Conservation (phyloP, 2,888 invertebrate genomes). For the Nectonema munidae region DNA sequence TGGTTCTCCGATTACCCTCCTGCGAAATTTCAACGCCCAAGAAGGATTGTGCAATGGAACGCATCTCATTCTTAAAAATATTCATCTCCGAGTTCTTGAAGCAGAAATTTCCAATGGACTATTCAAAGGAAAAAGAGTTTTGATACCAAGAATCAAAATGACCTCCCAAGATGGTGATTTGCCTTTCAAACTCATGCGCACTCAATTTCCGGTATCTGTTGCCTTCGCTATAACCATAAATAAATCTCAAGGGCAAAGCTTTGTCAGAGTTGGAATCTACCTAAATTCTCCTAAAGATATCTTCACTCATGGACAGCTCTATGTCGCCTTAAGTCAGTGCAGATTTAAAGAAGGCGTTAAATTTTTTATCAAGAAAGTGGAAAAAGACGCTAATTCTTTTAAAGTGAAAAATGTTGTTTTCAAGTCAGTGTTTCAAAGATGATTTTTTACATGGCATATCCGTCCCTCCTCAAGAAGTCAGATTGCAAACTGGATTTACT, state of each 20-base stretch:
- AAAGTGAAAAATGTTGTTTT: too few relatives aligned
- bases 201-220: slow-evolving; percentile 1
- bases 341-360: too few relatives aligned
- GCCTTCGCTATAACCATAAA: slow-evolving; percentile 1
- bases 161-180: slow-evolving; percentile 1
- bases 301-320: not conserved
- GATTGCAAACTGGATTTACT: too few relatives aligned
- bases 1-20: slow-evolving; percentile 18
- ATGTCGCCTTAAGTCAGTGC: too few relatives aligned
- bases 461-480: too few relatives aligned
- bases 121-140: not conserved
- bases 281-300: not conserved
- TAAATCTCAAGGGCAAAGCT: not conserved
- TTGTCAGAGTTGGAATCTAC: not conserved
- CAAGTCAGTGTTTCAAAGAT: too few relatives aligned
- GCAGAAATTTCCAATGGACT: not conserved
- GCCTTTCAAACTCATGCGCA: slow-evolving; percentile 2
- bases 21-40: slow-evolving; percentile 18
- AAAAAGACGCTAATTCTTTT: too few relatives aligned
- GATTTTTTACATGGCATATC: too few relatives aligned
- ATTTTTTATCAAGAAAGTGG: too few relatives aligned
- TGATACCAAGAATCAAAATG: not conserved
- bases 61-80: slow-evolving; percentile 14
- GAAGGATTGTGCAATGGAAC: slow-evolving; percentile 19
- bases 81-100: not conserved